Evolutionary conservation across 2,888 invertebrate species (phyloP).

Genomic region (Zaprionus obscuricornis): DNA sequence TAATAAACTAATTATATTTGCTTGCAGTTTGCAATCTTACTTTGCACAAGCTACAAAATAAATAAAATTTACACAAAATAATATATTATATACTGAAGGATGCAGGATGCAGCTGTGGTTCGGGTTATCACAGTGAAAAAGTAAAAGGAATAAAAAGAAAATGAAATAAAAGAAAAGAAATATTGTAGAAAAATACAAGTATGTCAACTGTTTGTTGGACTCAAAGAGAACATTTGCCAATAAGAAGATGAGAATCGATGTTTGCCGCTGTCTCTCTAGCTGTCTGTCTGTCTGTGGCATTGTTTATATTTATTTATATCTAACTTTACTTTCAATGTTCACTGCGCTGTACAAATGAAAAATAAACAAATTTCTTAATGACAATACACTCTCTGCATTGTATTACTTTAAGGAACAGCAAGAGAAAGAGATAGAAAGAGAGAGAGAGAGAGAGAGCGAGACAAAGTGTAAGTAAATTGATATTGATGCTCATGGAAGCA

Average conservation of each 20-base stretch:
- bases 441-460: slow-evolving; percentile 34
- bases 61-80: too few relatives aligned
- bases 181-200: slow-evolving; percentile 41
- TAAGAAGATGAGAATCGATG: slow-evolving; percentile 67
- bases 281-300: slow-evolving; percentile 12
- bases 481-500: slow-evolving; percentile 59
- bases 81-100: too few relatives aligned
- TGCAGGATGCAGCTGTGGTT: too few relatives aligned
- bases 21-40: too few relatives aligned
- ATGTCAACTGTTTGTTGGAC: slow-evolving; percentile 52
- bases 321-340: slow-evolving; percentile 41
- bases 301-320: slow-evolving; percentile 41
- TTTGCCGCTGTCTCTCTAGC: slow-evolving; percentile 24
- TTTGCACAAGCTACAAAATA: too few relatives aligned
- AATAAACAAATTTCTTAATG: slow-evolving; percentile 76
- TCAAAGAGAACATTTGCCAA: slow-evolving; percentile 19
- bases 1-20: too few relatives aligned
- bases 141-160: too few relatives aligned
- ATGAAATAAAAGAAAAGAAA: slow-evolving; percentile 5
- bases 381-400: slow-evolving; percentile 41
- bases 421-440: too few relatives aligned
- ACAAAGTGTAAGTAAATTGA: slow-evolving; percentile 54
- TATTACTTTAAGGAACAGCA: too few relatives aligned
- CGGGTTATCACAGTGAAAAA: too few relatives aligned
- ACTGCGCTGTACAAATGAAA: slow-evolving; percentile 62